These are phyloP conservation scores for Cepphus grylle DNA, from an alignment of 2,113 vertebrate species.

Conservation along the genomic window DNA sequence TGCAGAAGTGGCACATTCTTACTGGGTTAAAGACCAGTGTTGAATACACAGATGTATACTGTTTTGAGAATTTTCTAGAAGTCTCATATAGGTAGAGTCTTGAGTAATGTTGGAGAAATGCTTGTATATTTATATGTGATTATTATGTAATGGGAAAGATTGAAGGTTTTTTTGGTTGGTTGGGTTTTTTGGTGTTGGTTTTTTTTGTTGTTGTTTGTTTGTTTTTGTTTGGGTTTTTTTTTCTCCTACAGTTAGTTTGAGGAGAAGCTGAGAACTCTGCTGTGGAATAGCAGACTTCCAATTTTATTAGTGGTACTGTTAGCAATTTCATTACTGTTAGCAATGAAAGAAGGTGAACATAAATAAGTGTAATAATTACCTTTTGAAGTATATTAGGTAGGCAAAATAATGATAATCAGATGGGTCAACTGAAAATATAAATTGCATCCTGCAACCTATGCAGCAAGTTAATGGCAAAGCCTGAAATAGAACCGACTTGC, in stretches of 20 bases:
- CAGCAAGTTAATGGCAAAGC: not conserved
- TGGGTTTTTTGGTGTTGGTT: not conserved
- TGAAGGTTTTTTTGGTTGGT: fast-evolving
- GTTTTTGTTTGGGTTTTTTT: not conserved
- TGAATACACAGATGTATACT: not conserved
- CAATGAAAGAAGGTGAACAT: not conserved
- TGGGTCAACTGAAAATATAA: not conserved
- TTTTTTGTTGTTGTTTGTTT: no score
- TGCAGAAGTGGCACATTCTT: not conserved
- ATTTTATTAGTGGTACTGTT: not conserved
- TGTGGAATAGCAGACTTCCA: not conserved
- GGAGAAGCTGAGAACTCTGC: not conserved
- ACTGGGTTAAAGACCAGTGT: not conserved
- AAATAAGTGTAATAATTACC: not conserved
- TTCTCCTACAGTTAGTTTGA: not conserved
- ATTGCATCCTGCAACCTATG: not conserved
- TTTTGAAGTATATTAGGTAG: not conserved
- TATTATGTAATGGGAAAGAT: not conserved
- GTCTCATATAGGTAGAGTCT: not conserved
- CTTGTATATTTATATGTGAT: not conserved
- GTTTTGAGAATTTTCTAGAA: not conserved
- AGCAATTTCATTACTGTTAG: no score
- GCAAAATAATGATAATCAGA: not conserved
- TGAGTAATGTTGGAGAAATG: not conserved
- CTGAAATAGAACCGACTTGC: not conserved